Evolutionary conservation across 2,113 vertebrate species (phyloP).

Genomic region (Platichthys flesus): DNA sequence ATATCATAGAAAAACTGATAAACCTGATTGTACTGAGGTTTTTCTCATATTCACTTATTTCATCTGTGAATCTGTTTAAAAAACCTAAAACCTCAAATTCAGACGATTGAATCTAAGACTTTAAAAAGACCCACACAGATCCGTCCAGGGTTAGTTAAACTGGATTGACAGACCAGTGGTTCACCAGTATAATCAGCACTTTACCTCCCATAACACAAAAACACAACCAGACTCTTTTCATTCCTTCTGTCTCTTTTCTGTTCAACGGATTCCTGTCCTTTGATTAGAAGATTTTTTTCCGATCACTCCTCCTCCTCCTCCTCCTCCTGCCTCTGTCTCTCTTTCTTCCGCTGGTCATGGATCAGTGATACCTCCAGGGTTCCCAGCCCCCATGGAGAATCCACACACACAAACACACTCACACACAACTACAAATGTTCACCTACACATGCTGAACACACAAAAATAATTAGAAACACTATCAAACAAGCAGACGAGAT

Average conservation of each 20-base stretch:
- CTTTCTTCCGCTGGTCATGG: slow-evolving; percentile 49
- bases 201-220: background rate
- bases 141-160: background rate
- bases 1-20: background rate
- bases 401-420: background rate
- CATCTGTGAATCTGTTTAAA: too few relatives aligned
- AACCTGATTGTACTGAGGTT: too few relatives aligned
- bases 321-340: slow-evolving; percentile 4
- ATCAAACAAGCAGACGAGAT: too few relatives aligned
- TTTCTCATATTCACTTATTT: too few relatives aligned
- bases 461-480: too few relatives aligned
- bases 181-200: background rate
- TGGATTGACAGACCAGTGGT: too few relatives aligned
- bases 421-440: background rate
- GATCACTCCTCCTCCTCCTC: slow-evolving; percentile 20
- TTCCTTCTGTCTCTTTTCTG: background rate
- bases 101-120: background rate
- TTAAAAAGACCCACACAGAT: background rate
- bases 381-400: slow-evolving; percentile 38
- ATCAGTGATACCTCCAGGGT: slow-evolving; percentile 42
- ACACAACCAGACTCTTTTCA: slow-evolving; percentile 1
- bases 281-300: slow-evolving; percentile 12
- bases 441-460: too few relatives aligned
- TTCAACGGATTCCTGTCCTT: slow-evolving; percentile 10
- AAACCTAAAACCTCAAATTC: too few relatives aligned